A percentile compares a stretch with the other conserved stretches of the same genome.
phyloP scores from a whole-genome alignment of 2,888 invertebrate species.

The Spialia ferax region DNA sequence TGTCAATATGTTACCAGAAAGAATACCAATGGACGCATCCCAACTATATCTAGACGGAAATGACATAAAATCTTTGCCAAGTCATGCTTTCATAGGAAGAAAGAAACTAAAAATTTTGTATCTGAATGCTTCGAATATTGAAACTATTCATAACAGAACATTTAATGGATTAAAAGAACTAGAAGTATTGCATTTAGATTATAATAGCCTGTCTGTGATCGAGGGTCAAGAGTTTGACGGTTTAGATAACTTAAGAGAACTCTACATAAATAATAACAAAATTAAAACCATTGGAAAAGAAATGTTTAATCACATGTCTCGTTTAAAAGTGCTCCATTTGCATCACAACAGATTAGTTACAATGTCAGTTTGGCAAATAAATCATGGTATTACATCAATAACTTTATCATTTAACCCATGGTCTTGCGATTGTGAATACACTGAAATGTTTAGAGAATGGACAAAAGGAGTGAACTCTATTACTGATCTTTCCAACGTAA shows the following conservation, averaged over 20 bases:
- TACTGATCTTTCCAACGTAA: conserved; percentile 88
- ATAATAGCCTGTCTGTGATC: conserved; percentile 89
- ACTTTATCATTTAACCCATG: conserved; percentile 92
- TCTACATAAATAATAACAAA: conserved; percentile 92
- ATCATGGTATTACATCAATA: conserved; percentile 88
- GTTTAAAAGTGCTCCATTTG: conserved; percentile 89
- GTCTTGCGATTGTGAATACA: conserved; percentile 94
- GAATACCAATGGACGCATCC: conserved; percentile 97
- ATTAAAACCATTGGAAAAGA: conserved; percentile 90
- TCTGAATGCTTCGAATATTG: conserved; percentile 92
- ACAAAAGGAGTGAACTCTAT: conserved; percentile 89
- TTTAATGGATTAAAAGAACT: conserved; percentile 94
- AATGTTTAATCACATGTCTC: conserved; percentile 89
- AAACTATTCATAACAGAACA: conserved; percentile 92
- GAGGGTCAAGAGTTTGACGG: conserved; percentile 94
- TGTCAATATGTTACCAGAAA: conserved; percentile 90
- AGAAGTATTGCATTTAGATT: conserved; percentile 91
- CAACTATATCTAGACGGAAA: conserved; percentile 95
- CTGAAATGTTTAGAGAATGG: conserved; percentile 92
- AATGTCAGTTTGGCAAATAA: conserved; percentile 91
- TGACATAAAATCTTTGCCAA: conserved; percentile 90
- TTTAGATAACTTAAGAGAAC: conserved; percentile 89
- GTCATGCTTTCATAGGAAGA: conserved; percentile 95
- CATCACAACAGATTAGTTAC: conserved; percentile 91
- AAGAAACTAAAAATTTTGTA: conserved; percentile 92